These are phyloP conservation scores for Apostichopus japonicus DNA, from an alignment of 35 echinoderm and acorn worm species.

Conservation along the genomic window DNA sequence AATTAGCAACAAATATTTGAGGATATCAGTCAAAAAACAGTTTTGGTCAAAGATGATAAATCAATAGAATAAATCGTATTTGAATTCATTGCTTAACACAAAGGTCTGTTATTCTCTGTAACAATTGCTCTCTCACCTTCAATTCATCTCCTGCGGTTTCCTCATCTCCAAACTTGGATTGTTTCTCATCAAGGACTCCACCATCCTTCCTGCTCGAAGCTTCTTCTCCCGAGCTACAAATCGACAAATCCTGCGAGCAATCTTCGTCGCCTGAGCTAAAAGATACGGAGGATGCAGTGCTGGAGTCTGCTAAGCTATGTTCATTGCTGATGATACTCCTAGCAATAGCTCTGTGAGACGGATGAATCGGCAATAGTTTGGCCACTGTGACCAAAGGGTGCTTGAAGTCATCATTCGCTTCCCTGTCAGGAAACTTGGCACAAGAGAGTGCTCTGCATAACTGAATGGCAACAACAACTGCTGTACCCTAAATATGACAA, in stretches of 20 bases:
- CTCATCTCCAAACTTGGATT: not conserved
- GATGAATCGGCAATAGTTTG: conserved; percentile 28
- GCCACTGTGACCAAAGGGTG: not conserved
- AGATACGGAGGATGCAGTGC: not conserved
- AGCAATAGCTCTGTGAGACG: not conserved
- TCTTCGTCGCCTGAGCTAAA: not conserved
- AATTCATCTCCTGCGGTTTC: not conserved
- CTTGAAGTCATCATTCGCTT: not conserved
- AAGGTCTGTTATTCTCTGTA: no score
- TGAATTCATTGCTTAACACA: no score
- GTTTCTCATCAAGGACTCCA: not conserved
- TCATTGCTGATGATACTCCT: not conserved
- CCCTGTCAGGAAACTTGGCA: conserved; percentile 22
- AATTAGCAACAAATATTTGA: no score
- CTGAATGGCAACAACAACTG: conserved; percentile 53
- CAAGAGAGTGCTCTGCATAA: conserved; percentile 33
- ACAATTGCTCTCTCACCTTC: not conserved
- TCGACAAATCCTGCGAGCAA: not conserved
- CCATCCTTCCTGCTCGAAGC: not conserved
- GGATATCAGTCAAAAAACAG: no score
- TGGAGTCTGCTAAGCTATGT: not conserved
- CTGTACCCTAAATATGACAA: conserved; percentile 14
- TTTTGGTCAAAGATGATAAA: no score
- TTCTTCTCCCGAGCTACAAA: not conserved
- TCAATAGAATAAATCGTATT: no score